A percentile compares a stretch with the other conserved stretches of the same genome.
phyloP scores from a whole-genome alignment of 2,113 vertebrate species.

The Xiphias gladius region DNA sequence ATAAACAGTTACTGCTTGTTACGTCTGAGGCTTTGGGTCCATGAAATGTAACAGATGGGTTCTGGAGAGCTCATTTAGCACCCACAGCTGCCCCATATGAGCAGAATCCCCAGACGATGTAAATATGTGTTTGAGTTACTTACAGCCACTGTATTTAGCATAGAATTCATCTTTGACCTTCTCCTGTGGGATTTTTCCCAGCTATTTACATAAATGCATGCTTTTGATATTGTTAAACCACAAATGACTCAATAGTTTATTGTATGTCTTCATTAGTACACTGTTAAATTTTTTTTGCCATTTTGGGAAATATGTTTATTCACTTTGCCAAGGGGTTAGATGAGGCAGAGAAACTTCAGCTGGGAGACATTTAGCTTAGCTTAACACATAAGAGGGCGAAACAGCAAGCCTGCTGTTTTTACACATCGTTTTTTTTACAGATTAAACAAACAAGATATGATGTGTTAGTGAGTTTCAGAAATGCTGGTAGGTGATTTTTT shows the following conservation, averaged over 20 bases:
- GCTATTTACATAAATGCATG: neutral
- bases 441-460: neutral
- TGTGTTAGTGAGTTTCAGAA: no score
- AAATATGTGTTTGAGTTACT: conserved; percentile 51
- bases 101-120: conserved; percentile 47
- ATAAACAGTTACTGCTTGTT: neutral
- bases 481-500: no score
- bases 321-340: neutral
- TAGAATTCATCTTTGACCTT: conserved; percentile 36
- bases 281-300: neutral
- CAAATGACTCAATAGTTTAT: neutral
- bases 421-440: neutral
- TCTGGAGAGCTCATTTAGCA: conserved; percentile 42
- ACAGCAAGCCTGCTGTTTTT: neutral
- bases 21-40: conserved; percentile 23
- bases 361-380: no score
- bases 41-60: conserved; percentile 24
- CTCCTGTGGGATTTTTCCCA: conserved; percentile 11
- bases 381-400: neutral
- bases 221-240: neutral
- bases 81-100: conserved; percentile 24
- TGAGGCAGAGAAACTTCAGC: neutral
- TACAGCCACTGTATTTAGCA: conserved; percentile 15
- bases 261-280: neutral
- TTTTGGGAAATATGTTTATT: neutral